These are phyloP conservation scores for Scomber scombrus DNA, from an alignment of 2,113 vertebrate species.

Conservation along the genomic window DNA sequence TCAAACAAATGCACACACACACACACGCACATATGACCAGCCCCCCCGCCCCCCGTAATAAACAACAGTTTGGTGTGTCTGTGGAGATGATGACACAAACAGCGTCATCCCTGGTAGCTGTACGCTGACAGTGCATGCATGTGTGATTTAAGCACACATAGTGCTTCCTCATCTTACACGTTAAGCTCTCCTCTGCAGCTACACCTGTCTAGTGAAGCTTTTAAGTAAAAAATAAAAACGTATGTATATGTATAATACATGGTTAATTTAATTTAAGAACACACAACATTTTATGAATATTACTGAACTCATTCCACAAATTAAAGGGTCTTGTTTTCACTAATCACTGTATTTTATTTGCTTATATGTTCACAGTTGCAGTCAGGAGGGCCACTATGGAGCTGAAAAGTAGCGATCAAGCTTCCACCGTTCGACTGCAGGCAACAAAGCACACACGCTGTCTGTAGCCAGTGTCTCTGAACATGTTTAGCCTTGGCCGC, in stretches of 20 bases:
- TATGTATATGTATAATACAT: rapidly evolving
- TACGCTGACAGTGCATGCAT: background rate
- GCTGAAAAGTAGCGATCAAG: conserved; percentile 12
- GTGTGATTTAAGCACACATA: conserved; percentile 9
- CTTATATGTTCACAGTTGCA: conserved; percentile 68
- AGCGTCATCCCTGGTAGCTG: conserved; percentile 28
- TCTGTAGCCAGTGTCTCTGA: conserved; percentile 18
- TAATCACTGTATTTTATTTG: conserved; percentile 18
- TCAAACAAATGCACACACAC: conserved; percentile 60
- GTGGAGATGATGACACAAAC: conserved; percentile 32
- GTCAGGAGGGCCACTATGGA: background rate
- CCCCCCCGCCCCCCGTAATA: conserved; percentile 6
- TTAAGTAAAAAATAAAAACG: background rate
- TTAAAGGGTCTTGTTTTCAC: background rate
- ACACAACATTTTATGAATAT: background rate
- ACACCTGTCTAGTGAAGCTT: background rate
- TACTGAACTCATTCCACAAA: background rate
- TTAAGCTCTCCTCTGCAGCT: background rate
- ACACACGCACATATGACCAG: background rate
- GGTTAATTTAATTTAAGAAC: background rate
- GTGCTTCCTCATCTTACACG: background rate
- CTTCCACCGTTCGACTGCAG: background rate
- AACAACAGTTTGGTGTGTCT: conserved; percentile 48
- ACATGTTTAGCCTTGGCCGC: conserved; percentile 25
- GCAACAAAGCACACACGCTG: background rate